phyloP scores from a whole-genome alignment of 2,888 invertebrate species.

The Bruchidius siliquastri region DNA sequence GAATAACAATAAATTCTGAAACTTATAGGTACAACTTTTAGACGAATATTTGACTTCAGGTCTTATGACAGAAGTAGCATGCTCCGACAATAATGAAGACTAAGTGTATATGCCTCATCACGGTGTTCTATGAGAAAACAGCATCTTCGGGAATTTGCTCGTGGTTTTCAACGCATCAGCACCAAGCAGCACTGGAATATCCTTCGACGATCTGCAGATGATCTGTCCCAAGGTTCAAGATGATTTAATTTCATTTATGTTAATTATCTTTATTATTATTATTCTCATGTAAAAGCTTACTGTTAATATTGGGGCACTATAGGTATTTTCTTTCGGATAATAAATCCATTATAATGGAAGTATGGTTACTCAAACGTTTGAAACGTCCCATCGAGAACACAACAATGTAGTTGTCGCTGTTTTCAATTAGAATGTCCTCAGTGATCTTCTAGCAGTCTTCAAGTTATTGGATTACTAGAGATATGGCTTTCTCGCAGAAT shows the following conservation, averaged over 20 bases:
- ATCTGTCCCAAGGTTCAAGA: conserved; percentile 16
- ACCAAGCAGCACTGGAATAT: conserved; percentile 13
- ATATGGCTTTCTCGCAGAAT: too few species aligned
- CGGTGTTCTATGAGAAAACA: conserved; percentile 11
- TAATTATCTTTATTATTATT: too few species aligned
- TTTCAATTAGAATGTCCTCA: too few species aligned
- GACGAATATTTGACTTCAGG: conserved; percentile 14
- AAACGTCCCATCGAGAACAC: too few species aligned
- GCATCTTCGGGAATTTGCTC: conserved; percentile 14
- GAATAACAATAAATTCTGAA: conserved; percentile 3
- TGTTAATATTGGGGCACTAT: too few species aligned
- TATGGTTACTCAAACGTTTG: too few species aligned
- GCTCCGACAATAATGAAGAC: neutral
- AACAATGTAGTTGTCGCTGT: too few species aligned
- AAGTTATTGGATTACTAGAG: too few species aligned
- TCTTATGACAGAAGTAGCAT: conserved; percentile 12
- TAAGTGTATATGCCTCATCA: conserved; percentile 22
- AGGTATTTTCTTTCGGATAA: too few species aligned
- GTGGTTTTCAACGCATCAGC: conserved; percentile 21
- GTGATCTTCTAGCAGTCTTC: too few species aligned
- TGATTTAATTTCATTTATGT: conserved; percentile 16
- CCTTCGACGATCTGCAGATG: conserved; percentile 16
- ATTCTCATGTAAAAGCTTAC: too few species aligned
- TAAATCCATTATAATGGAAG: too few species aligned
- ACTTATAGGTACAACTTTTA: conserved; percentile 14